A percentile compares a stretch with the other conserved stretches of the same genome.
Evolutionary conservation across 2,113 vertebrate species (phyloP).

Genomic region (Eira barbara): DNA sequence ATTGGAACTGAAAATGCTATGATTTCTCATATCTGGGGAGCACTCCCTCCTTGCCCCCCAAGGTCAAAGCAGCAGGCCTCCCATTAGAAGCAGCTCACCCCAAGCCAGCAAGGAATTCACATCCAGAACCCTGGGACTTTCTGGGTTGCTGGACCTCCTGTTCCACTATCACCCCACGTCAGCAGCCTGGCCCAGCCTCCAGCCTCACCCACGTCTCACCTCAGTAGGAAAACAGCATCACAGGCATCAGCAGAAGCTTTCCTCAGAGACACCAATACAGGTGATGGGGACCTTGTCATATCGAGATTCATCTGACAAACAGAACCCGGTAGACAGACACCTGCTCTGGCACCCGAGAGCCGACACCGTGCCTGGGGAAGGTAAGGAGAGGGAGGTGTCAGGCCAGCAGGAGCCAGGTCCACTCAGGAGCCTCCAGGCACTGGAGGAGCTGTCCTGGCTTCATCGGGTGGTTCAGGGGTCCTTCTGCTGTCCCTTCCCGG

Average conservation of each 20-base stretch:
- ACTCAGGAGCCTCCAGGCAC: neutral
- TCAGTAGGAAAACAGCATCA: constrained; percentile 57
- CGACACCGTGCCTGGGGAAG: neutral
- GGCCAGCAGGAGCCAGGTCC: neutral
- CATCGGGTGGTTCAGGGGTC: neutral
- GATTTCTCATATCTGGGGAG: neutral
- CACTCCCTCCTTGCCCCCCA: fast-evolving
- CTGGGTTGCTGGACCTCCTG: constrained; percentile 4
- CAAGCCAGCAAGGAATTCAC: constrained; percentile 54
- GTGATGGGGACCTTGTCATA: neutral
- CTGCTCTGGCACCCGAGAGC: neutral
- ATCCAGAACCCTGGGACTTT: neutral
- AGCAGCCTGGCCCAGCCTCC: constrained; percentile 14
- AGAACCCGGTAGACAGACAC: neutral
- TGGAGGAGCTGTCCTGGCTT: neutral
- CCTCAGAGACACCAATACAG: constrained; percentile 27
- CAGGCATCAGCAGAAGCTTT: constrained; percentile 58
- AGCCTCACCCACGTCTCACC: constrained; percentile 42
- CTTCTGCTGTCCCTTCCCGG: neutral
- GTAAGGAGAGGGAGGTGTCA: neutral
- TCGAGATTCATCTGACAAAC: constrained; percentile 13
- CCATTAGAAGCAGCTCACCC: neutral
- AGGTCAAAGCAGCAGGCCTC: neutral
- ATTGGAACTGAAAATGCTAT: neutral
- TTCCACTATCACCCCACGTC: constrained; percentile 57